Base-by-base conservation (phyloP, 2,113 vertebrate genomes). In the Sinocyclocheilus anophthalmus region DNA sequence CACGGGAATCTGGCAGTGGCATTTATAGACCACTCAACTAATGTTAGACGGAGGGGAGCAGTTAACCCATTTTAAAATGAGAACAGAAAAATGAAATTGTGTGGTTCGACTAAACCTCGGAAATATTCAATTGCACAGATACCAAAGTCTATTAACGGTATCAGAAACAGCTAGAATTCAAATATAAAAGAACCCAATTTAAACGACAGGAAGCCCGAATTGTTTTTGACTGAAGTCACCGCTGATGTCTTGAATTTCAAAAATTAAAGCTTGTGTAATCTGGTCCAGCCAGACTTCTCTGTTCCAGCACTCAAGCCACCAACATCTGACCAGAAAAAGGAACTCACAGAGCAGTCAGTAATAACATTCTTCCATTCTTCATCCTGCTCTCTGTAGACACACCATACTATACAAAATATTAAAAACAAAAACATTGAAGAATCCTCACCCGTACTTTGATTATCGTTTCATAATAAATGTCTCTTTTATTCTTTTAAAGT, bases 401-500 rank as follows among this genome's bases (percentile, higher is more conserved):
- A 48, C 87, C 76, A 89, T 65, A 92, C 91, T 92, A 90, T 93
- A 94, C 90, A 94, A 94, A 94, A 89, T 93, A 93, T 94, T 86
- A 88, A 91, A 89, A 88, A 87, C 87, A 50, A 85, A 93, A 94
- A 93, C 88, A 91, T 85, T 90, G 86, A 93, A 92, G 90, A 93
- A 92, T 91, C 90, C 90, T 92, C 91, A 93, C 91, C 90, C 87
- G 88, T 92, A 91, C 91, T 91, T 85, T 91, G 88, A 90, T 92
- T 90, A 93, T 90, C 65, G 90, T 89, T 86, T 90, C 80, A 69
- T 92, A 90, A 90, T 91, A 92, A 92, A 91, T 72, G 14, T 88
- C 76, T 77, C 45, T 88, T 89, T 88, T 70, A 86, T 91, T 85
- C 59, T 88, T 89, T 86, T 73, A 88, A 85, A 78, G 79, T 70